These are phyloP conservation scores for Oncopeltus fasciatus DNA, from an alignment of 1,140 invertebrate species.

Conservation along the genomic window DNA sequence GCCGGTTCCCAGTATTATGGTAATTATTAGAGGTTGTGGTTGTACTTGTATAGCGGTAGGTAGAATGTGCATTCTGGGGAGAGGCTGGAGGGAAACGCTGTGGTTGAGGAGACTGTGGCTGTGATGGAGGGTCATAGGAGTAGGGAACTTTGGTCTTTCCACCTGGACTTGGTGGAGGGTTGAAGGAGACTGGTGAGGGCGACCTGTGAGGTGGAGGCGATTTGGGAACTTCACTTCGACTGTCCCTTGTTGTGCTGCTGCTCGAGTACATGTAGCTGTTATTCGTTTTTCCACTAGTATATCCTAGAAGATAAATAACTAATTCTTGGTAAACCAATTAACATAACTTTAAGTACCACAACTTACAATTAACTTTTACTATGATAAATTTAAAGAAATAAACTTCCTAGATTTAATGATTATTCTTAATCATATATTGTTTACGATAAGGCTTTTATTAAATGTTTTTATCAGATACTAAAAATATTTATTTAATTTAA, in stretches of 20 bases:
- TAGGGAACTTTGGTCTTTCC: neutral
- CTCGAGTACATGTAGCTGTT: slow-evolving; percentile 17
- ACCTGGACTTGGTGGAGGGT: slow-evolving; percentile 21
- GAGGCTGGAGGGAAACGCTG: slow-evolving; percentile 21
- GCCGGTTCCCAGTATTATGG: neutral
- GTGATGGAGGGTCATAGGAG: slow-evolving; percentile 7
- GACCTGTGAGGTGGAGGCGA: slow-evolving; percentile 26
- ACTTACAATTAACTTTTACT: too few relatives aligned
- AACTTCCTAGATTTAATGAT: too few relatives aligned
- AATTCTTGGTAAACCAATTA: neutral
- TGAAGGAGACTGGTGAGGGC: slow-evolving; percentile 24
- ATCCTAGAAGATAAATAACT: neutral
- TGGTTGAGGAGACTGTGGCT: slow-evolving; percentile 20
- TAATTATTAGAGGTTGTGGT: slow-evolving; percentile 14
- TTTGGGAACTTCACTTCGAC: slow-evolving; percentile 15
- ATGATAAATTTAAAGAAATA: too few relatives aligned
- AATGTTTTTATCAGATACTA: too few relatives aligned
- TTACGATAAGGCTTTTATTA: too few relatives aligned
- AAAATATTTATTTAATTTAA: too few relatives aligned
- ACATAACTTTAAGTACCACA: too few relatives aligned
- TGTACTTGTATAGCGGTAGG: slow-evolving; percentile 26
- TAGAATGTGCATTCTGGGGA: slow-evolving; percentile 19
- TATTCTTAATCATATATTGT: neutral
- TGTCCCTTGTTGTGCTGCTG: neutral
- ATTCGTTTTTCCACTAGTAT: slow-evolving; percentile 9